A percentile compares a stretch with the other conserved stretches of the same genome.
These are phyloP conservation scores for Oreocharis arfaki DNA, from an alignment of 2,113 vertebrate species.

Conservation along the genomic window DNA sequence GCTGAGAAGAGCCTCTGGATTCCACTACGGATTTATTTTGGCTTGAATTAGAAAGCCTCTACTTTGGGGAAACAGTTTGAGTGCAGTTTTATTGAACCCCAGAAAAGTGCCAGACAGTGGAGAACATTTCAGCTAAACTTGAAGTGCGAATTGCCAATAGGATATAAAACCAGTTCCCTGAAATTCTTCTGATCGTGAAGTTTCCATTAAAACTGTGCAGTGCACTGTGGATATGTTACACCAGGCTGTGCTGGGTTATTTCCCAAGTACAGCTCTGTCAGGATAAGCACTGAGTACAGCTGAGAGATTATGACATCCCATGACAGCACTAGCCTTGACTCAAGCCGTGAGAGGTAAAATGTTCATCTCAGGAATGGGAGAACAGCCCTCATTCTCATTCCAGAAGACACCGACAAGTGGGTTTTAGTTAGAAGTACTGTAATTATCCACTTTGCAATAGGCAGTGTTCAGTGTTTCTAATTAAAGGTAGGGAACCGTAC, in stretches of 20 bases:
- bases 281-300: not conserved
- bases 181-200: not conserved
- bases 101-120: not conserved
- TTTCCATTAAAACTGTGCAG: not conserved
- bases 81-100: not conserved
- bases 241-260: not conserved
- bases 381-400: constrained; percentile 12
- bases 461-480: not conserved
- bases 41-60: not conserved
- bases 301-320: not conserved
- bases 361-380: not conserved
- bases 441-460: constrained; percentile 24
- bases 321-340: rapidly evolving
- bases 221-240: not conserved
- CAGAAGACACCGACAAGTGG: not conserved
- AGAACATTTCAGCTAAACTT: not conserved
- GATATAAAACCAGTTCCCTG: not conserved
- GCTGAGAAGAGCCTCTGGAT: not conserved
- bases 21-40: not conserved
- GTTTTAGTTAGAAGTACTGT: not conserved
- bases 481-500: not conserved
- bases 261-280: not conserved
- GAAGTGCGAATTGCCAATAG: not conserved
- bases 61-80: not conserved
- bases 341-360: not conserved